Evolutionary conservation across 2,113 vertebrate species (phyloP).

Genomic region (Atractosteus spatula): DNA sequence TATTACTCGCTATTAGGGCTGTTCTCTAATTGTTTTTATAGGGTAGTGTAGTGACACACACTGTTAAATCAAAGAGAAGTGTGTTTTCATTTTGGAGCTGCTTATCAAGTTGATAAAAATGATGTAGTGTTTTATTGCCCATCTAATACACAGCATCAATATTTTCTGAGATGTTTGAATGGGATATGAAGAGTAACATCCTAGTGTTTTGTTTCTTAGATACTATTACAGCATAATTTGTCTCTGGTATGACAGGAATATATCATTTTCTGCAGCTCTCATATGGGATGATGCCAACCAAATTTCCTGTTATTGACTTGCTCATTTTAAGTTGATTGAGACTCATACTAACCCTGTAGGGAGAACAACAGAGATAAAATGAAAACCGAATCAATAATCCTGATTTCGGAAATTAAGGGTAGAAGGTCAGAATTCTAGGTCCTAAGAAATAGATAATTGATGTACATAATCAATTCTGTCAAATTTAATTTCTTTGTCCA

Average conservation of each 20-base stretch:
- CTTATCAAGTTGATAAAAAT: constrained; percentile 2
- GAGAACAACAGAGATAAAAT: constrained; percentile 56
- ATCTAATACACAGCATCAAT: neutral
- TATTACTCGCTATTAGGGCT: no score
- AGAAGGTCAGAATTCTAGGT: constrained; percentile 40
- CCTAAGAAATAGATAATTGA: constrained; percentile 50
- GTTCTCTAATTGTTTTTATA: no score
- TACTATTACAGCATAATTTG: constrained; percentile 45
- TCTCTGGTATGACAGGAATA: constrained; percentile 30
- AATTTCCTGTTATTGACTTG: constrained; percentile 52
- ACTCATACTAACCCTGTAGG: constrained; percentile 38
- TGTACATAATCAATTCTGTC: constrained; percentile 44
- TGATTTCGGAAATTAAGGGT: constrained; percentile 51
- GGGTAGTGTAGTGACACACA: no score
- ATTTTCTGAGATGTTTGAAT: neutral
- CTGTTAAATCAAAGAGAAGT: neutral
- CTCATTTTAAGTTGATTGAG: constrained; percentile 55
- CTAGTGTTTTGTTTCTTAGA: constrained; percentile 22
- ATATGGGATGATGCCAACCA: constrained; percentile 51
- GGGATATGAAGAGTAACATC: constrained; percentile 26
- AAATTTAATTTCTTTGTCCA: constrained; percentile 30
- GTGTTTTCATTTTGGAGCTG: neutral
- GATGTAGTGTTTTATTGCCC: neutral
- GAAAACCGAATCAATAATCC: constrained; percentile 62
- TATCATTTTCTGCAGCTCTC: constrained; percentile 40